phyloP scores from a whole-genome alignment of 2,797 vertebrate genomes.

The Acomys russatus region DNA sequence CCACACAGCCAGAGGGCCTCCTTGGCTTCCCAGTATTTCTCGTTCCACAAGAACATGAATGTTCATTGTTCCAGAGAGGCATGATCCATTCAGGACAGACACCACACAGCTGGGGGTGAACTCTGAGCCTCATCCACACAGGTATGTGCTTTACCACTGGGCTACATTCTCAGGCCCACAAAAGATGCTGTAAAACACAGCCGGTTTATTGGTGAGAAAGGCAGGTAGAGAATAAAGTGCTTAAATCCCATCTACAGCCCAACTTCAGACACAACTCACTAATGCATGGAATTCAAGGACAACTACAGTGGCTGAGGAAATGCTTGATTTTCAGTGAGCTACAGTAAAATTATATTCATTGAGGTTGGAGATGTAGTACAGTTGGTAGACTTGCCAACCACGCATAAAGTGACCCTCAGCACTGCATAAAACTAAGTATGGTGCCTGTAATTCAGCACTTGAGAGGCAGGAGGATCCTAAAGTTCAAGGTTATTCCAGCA shows the following conservation, averaged over 20 bases:
- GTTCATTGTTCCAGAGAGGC: not conserved
- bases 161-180: not conserved
- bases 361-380: not conserved
- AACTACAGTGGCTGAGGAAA: slow-evolving; percentile 27
- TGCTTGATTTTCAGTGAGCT: slow-evolving; percentile 26
- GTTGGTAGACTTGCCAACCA: not conserved
- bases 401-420: not conserved
- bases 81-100: not conserved
- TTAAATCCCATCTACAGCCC: not conserved
- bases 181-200: not conserved
- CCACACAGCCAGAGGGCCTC: not conserved
- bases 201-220: not conserved
- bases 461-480: not conserved
- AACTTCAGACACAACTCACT: not conserved
- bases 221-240: slow-evolving; percentile 9
- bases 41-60: not conserved
- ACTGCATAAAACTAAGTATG: not conserved
- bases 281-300: not conserved
- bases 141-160: not conserved
- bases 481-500: not conserved
- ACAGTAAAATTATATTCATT: slow-evolving; percentile 49
- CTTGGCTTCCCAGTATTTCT: not conserved
- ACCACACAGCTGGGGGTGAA: not conserved
- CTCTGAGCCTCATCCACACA: not conserved
- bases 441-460: not conserved